phyloP scores from a whole-genome alignment of 2,113 vertebrate genomes.

The Ivindomyrus marchei region DNA sequence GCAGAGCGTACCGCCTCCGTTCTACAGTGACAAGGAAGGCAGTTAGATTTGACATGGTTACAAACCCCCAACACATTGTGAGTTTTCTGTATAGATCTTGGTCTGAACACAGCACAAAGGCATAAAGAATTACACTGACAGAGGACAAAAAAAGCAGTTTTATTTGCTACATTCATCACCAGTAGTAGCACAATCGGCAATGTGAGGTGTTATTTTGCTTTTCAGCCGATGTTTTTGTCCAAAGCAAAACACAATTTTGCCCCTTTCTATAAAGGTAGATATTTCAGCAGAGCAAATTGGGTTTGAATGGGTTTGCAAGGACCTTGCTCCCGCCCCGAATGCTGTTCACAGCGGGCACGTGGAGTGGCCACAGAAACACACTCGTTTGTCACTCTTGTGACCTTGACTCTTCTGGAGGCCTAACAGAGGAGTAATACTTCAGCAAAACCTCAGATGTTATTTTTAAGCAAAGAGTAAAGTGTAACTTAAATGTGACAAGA shows the following conservation, averaged over 20 bases:
- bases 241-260: not conserved
- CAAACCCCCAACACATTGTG: not conserved
- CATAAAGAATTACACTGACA: not conserved
- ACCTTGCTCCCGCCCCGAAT: not conserved
- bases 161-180: not conserved
- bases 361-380: not conserved
- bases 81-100: not conserved
- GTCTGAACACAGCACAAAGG: not conserved
- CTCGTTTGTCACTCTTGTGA: not conserved
- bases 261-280: not conserved
- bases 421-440: not conserved
- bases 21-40: slow-evolving; percentile 55
- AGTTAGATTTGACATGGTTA: not conserved
- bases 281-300: not conserved
- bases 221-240: not conserved
- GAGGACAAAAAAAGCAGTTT: not conserved
- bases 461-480: not conserved
- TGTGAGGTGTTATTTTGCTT: not conserved
- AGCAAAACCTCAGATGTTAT: not conserved
- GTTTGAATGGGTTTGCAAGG: not conserved
- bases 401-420: not conserved
- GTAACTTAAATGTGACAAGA: not conserved
- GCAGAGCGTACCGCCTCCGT: slow-evolving; percentile 86
- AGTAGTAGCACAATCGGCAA: not conserved
- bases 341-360: not conserved